Percentiles rank a stretch among this genome's conserved stretches.
phyloP scores from a whole-genome alignment of 2,888 invertebrate genomes.

The Synergus gifuensis region DNA sequence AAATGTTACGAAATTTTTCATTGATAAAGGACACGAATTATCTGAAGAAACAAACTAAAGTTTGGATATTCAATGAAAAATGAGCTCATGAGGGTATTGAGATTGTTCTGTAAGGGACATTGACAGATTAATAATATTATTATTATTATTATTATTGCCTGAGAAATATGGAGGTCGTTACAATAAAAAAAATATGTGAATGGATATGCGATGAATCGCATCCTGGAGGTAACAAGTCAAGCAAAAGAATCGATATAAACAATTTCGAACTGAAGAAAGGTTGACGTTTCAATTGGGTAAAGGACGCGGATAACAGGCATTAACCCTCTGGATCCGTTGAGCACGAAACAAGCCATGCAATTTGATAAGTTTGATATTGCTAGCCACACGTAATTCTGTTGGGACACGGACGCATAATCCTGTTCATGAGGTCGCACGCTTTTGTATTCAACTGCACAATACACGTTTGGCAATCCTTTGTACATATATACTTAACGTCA shows the following conservation, averaged over 20 bases:
- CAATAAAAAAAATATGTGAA: neutral
- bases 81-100: no score
- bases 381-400: conserved; percentile 44
- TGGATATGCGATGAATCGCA: neutral
- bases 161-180: no score
- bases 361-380: conserved; percentile 49
- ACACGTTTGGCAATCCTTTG: neutral
- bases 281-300: conserved; percentile 38
- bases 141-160: no score
- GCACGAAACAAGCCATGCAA: conserved; percentile 44
- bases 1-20: neutral
- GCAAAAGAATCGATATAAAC: conserved; percentile 18
- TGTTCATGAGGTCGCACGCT: conserved; percentile 29
- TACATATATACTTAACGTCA: neutral
- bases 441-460: conserved; percentile 4
- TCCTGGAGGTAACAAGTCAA: neutral
- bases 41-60: neutral
- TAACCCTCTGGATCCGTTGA: conserved; percentile 47
- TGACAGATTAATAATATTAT: no score
- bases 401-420: conserved; percentile 39
- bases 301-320: conserved; percentile 39
- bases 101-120: no score
- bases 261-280: conserved; percentile 39
- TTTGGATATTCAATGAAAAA: neutral
- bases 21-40: neutral